Evolutionary conservation across 2,113 vertebrate genomes (phyloP).

Genomic region (Panurus biarmicus): DNA sequence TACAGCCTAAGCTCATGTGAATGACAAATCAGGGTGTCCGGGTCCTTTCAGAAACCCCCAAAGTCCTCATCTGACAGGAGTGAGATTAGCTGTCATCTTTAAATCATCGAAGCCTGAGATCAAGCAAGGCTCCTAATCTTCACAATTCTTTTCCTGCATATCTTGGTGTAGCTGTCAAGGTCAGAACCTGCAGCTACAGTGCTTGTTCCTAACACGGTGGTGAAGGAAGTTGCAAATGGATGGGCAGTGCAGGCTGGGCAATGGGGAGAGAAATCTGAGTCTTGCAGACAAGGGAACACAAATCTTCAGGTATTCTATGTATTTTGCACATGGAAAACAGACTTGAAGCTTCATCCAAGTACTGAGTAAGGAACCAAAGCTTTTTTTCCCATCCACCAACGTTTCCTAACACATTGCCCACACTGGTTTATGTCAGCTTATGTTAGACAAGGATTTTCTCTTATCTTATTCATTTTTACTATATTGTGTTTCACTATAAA

Average conservation of each 20-base stretch:
- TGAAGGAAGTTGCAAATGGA: background rate
- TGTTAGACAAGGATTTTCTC: background rate
- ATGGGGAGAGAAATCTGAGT: background rate
- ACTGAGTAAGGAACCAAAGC: background rate
- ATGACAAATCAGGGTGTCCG: constrained; percentile 29
- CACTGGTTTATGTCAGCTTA: background rate
- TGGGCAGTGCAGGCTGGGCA: background rate
- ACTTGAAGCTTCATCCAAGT: background rate
- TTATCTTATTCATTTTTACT: background rate
- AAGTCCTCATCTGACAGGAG: constrained; percentile 29
- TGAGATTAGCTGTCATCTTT: constrained; percentile 53
- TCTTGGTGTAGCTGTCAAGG: background rate
- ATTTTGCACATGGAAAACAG: background rate
- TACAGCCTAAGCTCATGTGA: constrained; percentile 54
- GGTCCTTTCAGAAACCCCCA: constrained; percentile 32
- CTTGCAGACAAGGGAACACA: background rate
- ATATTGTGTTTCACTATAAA: background rate
- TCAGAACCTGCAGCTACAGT: background rate
- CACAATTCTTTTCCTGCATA: constrained; percentile 26
- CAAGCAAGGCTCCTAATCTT: constrained; percentile 37
- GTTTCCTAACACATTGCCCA: background rate
- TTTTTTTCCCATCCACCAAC: background rate
- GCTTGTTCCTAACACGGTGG: background rate
- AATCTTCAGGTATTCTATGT: background rate
- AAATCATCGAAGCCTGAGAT: constrained; percentile 51